A percentile compares a stretch with the other conserved stretches of the same genome.
phyloP scores from a whole-genome alignment of 2,888 invertebrate genomes.

The Trachelus iudaicus region DNA sequence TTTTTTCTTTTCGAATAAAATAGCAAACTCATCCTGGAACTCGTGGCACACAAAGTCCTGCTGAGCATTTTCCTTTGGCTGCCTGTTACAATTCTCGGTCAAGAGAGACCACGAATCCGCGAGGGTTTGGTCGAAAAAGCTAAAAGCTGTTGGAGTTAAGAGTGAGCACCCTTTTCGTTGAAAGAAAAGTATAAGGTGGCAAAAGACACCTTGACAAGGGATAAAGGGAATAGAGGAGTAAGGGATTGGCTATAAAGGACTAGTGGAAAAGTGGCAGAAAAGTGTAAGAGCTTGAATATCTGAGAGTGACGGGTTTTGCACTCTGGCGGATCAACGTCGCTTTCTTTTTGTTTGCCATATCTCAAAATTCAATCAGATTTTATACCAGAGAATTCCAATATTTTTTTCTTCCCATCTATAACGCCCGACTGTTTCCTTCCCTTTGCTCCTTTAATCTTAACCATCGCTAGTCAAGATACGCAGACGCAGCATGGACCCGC shows the following conservation, averaged over 20 bases:
- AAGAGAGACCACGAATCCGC: no score
- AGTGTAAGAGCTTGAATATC: not conserved
- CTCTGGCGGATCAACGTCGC: not conserved
- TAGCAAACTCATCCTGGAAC: no score
- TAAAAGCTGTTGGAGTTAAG: no score
- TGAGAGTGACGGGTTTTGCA: not conserved
- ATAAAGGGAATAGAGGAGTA: not conserved
- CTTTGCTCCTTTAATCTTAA: no score
- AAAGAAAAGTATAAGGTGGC: not conserved
- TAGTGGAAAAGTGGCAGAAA: not conserved
- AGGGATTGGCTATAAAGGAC: not conserved
- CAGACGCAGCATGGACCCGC: conserved; percentile 49
- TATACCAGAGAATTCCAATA: not conserved
- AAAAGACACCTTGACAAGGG: not conserved
- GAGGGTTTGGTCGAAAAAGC: no score
- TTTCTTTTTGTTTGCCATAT: conserved; percentile 4
- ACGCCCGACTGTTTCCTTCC: not conserved
- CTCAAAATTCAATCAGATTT: conserved; percentile 8
- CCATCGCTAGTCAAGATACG: conserved; percentile 32
- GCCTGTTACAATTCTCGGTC: no score
- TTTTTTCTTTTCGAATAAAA: no score
- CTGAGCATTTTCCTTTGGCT: no score
- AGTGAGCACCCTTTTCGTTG: not conserved
- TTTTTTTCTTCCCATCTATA: not conserved
- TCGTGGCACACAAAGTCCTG: no score